Evolutionary conservation across 53 echinoderm and acorn worm species (phyloP).

Genomic region (Zoroaster sp.): DNA sequence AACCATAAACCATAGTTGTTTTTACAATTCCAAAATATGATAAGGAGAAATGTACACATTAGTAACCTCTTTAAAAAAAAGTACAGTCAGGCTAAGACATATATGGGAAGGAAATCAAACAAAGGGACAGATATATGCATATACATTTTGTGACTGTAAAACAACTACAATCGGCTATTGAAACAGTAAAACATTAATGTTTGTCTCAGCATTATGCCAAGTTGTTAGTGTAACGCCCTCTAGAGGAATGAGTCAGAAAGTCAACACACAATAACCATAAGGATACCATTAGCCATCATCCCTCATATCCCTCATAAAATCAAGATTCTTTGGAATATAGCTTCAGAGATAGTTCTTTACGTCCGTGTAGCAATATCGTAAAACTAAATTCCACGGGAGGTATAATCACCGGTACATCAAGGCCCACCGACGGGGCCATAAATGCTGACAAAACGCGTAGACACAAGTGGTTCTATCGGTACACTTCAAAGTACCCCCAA

Average conservation of each 20-base stretch:
- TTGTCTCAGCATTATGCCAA: too few relatives aligned
- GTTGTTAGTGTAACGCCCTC: neutral
- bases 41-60: too few relatives aligned
- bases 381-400: slow-evolving; percentile 1
- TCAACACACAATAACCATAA: neutral
- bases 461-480: neutral
- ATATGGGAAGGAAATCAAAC: too few relatives aligned
- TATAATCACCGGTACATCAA: neutral
- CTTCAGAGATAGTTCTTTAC: neutral
- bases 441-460: slow-evolving; percentile 8
- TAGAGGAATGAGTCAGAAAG: neutral
- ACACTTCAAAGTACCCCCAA: neutral
- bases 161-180: too few relatives aligned
- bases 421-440: slow-evolving; percentile 11
- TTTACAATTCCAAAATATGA: too few relatives aligned
- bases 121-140: too few relatives aligned
- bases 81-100: too few relatives aligned
- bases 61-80: too few relatives aligned
- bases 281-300: neutral
- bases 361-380: slow-evolving; percentile 44
- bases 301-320: neutral
- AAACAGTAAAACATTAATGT: too few relatives aligned
- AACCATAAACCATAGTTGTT: too few relatives aligned
- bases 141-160: too few relatives aligned
- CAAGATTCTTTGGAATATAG: neutral